Evolutionary conservation across 2,888 invertebrate genomes (phyloP).

Genomic region (Noctua janthe): DNA sequence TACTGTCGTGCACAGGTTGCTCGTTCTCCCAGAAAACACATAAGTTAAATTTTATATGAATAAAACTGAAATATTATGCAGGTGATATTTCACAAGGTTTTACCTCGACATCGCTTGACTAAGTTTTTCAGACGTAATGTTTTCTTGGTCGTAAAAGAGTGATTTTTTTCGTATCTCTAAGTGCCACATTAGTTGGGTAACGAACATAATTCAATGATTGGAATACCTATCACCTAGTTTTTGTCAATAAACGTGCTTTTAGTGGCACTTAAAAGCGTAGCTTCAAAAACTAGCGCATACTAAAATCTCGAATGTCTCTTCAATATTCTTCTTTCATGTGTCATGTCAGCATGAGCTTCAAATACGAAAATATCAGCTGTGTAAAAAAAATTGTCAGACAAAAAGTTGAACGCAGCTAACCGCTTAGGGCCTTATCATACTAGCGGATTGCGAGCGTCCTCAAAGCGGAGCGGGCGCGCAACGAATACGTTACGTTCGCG

Average conservation of each 20-base stretch:
- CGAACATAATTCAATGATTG: constrained; percentile 6
- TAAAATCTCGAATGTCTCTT: background rate
- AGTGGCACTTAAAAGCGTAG: constrained; percentile 9
- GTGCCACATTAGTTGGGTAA: constrained; percentile 9
- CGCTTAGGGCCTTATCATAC: no score
- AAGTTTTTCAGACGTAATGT: constrained; percentile 45
- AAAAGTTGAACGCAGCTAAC: background rate
- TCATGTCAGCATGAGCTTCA: background rate
- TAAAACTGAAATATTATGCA: constrained; percentile 64
- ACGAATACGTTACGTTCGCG: no score
- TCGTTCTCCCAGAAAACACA: constrained; percentile 56
- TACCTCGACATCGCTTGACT: constrained; percentile 32
- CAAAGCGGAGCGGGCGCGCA: no score
- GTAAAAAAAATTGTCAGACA: no score
- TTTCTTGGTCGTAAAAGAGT: constrained; percentile 20
- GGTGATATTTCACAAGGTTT: constrained; percentile 51
- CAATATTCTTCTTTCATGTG: background rate
- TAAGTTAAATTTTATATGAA: constrained; percentile 63
- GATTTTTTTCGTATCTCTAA: background rate
- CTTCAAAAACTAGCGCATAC: background rate
- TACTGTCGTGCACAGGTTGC: constrained; percentile 59
- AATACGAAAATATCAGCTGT: background rate
- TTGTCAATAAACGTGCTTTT: constrained; percentile 25
- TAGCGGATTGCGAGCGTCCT: no score
- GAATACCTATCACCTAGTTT: background rate